Percentiles rank a stretch among this genome's conserved stretches.
Evolutionary conservation across 2,113 vertebrate genomes (phyloP).

Genomic region (Clupea harengus): DNA sequence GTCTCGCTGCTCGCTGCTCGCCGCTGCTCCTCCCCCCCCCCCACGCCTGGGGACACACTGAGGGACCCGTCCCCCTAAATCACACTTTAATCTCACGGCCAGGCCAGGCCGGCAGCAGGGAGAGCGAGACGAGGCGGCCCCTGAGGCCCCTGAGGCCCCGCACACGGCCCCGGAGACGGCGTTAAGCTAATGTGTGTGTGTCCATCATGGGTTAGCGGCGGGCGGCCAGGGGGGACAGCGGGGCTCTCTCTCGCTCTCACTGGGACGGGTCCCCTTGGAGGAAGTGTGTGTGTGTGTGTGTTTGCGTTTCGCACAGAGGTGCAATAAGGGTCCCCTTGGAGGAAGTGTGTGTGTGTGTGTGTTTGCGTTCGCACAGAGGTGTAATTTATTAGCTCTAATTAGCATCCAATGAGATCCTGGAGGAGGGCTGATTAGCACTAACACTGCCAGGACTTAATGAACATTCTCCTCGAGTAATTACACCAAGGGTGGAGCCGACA

Average conservation of each 20-base stretch:
- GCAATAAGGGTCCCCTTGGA: too few species aligned
- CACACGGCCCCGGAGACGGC: too few species aligned
- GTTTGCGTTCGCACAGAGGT: not conserved
- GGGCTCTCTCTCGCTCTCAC: too few species aligned
- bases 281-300: constrained; percentile 1
- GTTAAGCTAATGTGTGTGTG: too few species aligned
- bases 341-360: constrained; percentile 7
- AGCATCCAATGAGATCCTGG: not conserved
- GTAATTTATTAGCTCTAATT: constrained; percentile 26
- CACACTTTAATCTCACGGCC: not conserved
- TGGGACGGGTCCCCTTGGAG: too few species aligned
- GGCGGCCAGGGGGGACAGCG: too few species aligned
- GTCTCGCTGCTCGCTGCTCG: too few species aligned
- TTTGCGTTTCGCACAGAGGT: not conserved
- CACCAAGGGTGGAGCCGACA: not conserved
- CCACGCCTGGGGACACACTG: not conserved
- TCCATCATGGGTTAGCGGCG: too few species aligned
- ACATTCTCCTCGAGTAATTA: constrained; percentile 26
- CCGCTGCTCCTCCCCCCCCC: not conserved
- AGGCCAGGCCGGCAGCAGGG: not conserved
- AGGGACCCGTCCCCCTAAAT: not conserved
- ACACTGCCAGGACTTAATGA: constrained; percentile 11
- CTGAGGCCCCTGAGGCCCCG: too few species aligned
- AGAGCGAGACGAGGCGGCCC: too few species aligned
- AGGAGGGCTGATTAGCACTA: constrained; percentile 11